Evolutionary conservation across 1,140 invertebrate species (phyloP).

Genomic region (Musca domestica): DNA sequence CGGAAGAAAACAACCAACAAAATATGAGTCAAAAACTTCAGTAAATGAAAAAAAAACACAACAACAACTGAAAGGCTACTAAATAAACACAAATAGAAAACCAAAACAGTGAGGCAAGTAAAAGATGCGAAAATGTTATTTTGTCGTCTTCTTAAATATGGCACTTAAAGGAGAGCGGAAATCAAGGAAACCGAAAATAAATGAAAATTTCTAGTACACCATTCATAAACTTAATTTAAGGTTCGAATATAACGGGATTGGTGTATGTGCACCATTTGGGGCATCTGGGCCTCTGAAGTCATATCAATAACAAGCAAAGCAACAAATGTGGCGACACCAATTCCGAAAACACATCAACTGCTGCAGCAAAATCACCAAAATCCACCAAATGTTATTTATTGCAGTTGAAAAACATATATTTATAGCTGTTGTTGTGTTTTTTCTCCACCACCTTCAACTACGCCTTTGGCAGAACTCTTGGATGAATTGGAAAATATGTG

Average conservation of each 20-base stretch:
- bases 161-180: too few relatives aligned
- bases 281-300: not conserved
- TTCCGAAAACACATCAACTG: not conserved
- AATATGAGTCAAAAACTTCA: too few relatives aligned
- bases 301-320: not conserved
- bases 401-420: conserved; percentile 14
- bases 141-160: too few relatives aligned
- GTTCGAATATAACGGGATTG: too few relatives aligned
- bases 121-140: too few relatives aligned
- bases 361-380: conserved; percentile 30
- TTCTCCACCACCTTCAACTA: not conserved
- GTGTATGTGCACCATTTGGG: too few relatives aligned
- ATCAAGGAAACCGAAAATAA: too few relatives aligned
- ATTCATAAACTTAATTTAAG: conserved; percentile 7
- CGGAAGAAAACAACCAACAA: too few relatives aligned
- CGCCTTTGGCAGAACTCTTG: not conserved
- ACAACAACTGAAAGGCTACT: too few relatives aligned
- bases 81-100: too few relatives aligned
- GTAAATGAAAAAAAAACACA: too few relatives aligned
- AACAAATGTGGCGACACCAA: conserved; percentile 26
- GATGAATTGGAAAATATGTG: not conserved
- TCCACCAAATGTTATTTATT: conserved; percentile 24
- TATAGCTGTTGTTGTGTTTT: not conserved
- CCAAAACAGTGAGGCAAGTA: too few relatives aligned
- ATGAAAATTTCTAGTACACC: not conserved